Evolutionary conservation across 2,888 invertebrate species (phyloP).

Genomic region (Lysandra coridon): DNA sequence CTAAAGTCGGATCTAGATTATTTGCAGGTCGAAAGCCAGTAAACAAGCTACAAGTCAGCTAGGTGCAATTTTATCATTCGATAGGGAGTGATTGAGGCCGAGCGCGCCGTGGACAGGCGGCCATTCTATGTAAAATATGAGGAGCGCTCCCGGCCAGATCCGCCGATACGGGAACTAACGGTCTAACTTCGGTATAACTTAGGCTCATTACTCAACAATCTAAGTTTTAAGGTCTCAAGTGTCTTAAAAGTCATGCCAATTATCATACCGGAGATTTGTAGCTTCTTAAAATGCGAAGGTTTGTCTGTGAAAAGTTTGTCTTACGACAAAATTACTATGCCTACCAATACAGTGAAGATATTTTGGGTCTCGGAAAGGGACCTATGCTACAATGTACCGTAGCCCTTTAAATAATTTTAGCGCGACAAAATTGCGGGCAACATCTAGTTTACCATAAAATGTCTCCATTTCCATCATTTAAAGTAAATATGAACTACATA

Average conservation of each 20-base stretch:
- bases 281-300: too few species aligned
- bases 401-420: too few species aligned
- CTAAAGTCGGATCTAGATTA: too few species aligned
- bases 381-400: too few species aligned
- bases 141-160: conserved; percentile 53
- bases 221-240: too few species aligned
- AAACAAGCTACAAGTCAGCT: conserved; percentile 32
- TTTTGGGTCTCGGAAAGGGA: too few species aligned
- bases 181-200: conserved; percentile 9
- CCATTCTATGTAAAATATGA: conserved; percentile 80
- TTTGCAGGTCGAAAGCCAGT: conserved; percentile 25
- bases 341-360: too few species aligned
- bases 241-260: too few species aligned
- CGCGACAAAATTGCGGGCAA: neutral
- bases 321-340: too few species aligned
- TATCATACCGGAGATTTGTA: too few species aligned
- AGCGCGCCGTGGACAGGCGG: conserved; percentile 66
- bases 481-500: neutral
- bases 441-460: neutral
- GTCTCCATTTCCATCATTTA: neutral
- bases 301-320: too few species aligned
- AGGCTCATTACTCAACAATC: neutral
- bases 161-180: conserved; percentile 49
- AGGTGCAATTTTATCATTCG: conserved; percentile 55
- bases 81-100: conserved; percentile 72